phyloP scores from a whole-genome alignment of 30 jellyfish, hydroid and myxozoan species.

The Rhopilema esculentum region DNA sequence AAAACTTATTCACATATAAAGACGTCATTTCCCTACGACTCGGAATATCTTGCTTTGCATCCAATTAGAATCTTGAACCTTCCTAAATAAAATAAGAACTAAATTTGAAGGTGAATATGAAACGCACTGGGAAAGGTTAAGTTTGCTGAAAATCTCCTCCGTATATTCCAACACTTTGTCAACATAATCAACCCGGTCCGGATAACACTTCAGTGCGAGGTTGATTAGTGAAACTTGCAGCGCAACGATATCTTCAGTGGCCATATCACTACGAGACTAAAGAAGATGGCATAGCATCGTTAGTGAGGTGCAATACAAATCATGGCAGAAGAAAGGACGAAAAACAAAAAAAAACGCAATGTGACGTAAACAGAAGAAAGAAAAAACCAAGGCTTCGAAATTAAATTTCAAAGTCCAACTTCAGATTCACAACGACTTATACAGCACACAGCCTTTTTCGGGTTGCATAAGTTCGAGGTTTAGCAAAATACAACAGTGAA shows the following conservation, averaged over 20 bases:
- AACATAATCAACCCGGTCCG: constrained; percentile 97
- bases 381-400: neutral
- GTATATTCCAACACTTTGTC: constrained; percentile 97
- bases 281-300: too few relatives aligned
- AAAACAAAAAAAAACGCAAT: neutral
- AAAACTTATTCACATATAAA: too few relatives aligned
- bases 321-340: constrained; percentile 6
- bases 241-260: constrained; percentile 99
- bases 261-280: constrained; percentile 99
- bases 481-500: too few relatives aligned
- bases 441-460: too few relatives aligned
- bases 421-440: too few relatives aligned
- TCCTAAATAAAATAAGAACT: too few relatives aligned
- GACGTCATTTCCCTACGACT: too few relatives aligned
- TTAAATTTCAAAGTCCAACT: neutral
- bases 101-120: neutral
- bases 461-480: too few relatives aligned
- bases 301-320: too few relatives aligned
- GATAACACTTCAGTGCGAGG: constrained; percentile 98
- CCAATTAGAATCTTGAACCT: too few relatives aligned
- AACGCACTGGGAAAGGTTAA: constrained; percentile 96
- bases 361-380: neutral
- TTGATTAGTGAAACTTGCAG: constrained; percentile 95
- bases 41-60: too few relatives aligned
- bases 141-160: constrained; percentile 96